Conservation (phyloP, 2,888 invertebrate genomes). For the Tipula lateralis region DNA sequence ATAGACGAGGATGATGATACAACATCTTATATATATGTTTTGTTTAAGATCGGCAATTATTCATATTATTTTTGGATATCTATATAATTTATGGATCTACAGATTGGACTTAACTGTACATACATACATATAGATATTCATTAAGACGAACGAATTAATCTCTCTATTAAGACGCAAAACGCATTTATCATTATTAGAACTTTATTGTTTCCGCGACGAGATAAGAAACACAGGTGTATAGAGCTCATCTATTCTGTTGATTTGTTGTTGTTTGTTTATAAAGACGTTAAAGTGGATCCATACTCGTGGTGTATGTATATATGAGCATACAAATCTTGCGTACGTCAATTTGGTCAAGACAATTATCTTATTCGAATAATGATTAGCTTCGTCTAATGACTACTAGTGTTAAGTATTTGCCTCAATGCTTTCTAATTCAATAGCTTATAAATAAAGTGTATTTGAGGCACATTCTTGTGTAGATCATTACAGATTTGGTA, state of each 20-base stretch:
- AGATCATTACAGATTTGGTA: too few relatives aligned
- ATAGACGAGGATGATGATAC: background rate
- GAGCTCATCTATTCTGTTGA: background rate
- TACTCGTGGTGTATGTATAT: too few relatives aligned
- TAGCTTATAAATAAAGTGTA: too few relatives aligned
- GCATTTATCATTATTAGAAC: conserved; percentile 2
- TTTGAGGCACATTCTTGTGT: too few relatives aligned
- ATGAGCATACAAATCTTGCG: background rate
- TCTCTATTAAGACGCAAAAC: background rate
- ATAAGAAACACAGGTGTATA: background rate
- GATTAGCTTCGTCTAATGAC: background rate
- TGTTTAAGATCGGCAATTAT: background rate
- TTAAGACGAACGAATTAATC: background rate
- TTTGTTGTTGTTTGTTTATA: background rate
- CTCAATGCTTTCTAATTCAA: background rate
- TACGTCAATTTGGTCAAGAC: conserved; percentile 1
- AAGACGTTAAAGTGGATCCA: background rate
- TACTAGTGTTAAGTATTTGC: background rate
- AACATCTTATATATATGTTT: too few relatives aligned
- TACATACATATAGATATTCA: background rate
- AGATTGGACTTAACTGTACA: background rate
- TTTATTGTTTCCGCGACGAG: background rate
- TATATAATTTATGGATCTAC: background rate
- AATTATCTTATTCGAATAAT: background rate
- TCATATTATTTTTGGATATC: background rate